Conservation (phyloP, 2,797 vertebrate genomes). For the Oceanodroma leucorhoa region DNA sequence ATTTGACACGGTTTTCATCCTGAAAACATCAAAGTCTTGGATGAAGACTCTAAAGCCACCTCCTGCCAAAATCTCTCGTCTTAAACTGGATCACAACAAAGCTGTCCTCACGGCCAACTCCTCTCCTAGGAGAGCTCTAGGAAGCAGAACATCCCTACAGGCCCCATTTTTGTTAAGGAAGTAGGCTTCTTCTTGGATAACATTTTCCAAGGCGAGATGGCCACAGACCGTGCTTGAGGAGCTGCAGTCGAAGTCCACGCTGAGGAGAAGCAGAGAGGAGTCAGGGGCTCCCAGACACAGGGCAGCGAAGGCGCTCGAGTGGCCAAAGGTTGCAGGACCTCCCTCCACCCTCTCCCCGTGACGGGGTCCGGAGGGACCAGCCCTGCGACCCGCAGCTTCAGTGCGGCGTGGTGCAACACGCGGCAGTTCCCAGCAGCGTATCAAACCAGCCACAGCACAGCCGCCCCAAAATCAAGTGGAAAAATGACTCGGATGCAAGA, state of each 20-base stretch:
- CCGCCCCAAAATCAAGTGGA: background rate
- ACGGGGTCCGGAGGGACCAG: background rate
- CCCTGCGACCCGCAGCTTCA: rapidly evolving
- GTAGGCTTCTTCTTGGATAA: background rate
- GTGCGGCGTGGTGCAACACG: rapidly evolving
- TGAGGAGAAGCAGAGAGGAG: background rate
- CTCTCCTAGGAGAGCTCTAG: background rate
- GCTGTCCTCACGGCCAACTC: background rate
- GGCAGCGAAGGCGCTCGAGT: rapidly evolving
- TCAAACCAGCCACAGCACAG: background rate
- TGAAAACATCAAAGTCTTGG: background rate
- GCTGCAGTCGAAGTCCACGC: background rate
- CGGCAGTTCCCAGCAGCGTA: background rate
- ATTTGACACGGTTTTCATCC: background rate
- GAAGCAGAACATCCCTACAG: background rate
- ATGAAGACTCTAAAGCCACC: background rate
- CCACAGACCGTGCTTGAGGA: background rate
- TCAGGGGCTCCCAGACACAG: background rate
- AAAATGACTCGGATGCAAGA: background rate
- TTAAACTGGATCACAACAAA: background rate
- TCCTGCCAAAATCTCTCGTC: background rate
- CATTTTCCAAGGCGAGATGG: background rate
- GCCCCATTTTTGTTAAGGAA: rapidly evolving
- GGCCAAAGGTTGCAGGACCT: background rate
- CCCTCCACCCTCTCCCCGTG: background rate